Evolutionary conservation across 2,888 invertebrate genomes (phyloP).

Genomic region (Serrognathus titanus): DNA sequence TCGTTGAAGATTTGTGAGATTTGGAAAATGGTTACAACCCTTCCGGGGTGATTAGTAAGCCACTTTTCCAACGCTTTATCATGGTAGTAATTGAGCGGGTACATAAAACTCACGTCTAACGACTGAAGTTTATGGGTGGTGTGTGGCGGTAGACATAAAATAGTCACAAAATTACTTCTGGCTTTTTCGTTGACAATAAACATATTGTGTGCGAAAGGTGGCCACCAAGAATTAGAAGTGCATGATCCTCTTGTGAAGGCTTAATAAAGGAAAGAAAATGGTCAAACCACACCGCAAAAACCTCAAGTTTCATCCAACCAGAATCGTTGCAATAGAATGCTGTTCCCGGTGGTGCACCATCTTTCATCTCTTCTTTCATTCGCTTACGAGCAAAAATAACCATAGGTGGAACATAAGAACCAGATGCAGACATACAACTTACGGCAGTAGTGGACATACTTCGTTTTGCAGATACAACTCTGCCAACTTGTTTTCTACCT

Average conservation of each 20-base stretch:
- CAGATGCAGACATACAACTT: slow-evolving; percentile 12
- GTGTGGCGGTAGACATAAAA: slow-evolving; percentile 7
- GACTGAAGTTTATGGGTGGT: not conserved
- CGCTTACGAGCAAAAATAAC: slow-evolving; percentile 23
- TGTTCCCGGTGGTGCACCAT: slow-evolving; percentile 13
- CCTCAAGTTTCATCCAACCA: slow-evolving; percentile 7
- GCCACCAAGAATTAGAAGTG: slow-evolving; percentile 3
- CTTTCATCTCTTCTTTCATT: slow-evolving; percentile 25
- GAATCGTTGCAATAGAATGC: not conserved
- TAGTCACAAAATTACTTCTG: not conserved
- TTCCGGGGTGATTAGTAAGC: not conserved
- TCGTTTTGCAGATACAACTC: slow-evolving; percentile 33
- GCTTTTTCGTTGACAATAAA: not conserved
- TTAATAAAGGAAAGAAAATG: slow-evolving; percentile 1
- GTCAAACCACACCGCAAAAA: slow-evolving; percentile 9
- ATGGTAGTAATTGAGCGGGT: not conserved
- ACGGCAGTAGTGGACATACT: slow-evolving; percentile 11
- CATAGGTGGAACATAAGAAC: slow-evolving; percentile 30
- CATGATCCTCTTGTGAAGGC: not conserved
- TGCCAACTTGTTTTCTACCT: slow-evolving; percentile 34
- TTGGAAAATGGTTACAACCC: not conserved
- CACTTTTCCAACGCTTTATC: not conserved
- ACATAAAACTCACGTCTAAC: slow-evolving; percentile 7
- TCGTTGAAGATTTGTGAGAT: not conserved
- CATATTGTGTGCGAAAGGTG: not conserved